Evolutionary conservation across 1,140 invertebrate species (phyloP), one percentile per base, ranked within the genome.

Genomic region (Papilio glaucus): DNA sequence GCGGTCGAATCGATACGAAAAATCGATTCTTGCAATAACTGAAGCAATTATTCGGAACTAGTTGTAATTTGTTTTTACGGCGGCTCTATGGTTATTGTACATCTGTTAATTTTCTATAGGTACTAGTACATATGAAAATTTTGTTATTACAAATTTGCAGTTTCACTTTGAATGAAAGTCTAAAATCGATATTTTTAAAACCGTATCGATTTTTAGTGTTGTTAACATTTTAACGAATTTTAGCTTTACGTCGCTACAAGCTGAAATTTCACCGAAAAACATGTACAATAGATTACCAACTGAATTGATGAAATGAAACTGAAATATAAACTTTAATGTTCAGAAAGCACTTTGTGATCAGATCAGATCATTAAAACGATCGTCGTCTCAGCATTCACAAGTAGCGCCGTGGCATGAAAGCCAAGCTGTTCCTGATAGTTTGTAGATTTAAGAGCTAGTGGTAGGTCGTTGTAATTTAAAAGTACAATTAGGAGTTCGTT

Each of bases 401-500:
- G 6, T 33, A 33, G 29, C 29, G 29, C 2, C 18, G 49, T 26
- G 21, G 1, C 4, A 18, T 1, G 13, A 65, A 18, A 65, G 38
- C 62, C 12, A 12, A 13, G 18, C 65, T 41, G 65, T 68, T 68
- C 65, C 65, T 42, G 65, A 45, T 63, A 63, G 61, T 38, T 68
- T 68, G 10, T 45, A 67, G 38, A 41, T 41, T 67, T 42, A 45
- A 68, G 9, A 13, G 8, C 41, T 68, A 26, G 38, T 8, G 13
- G 29, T 65, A 65, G 45, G 65, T 33, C 21, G 39, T 68, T 68
- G 26, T 42, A 45, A 68, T 29, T 45, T 68, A 68, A 69, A 37
- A 69, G 42, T 69, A 69, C 67, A 69, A 69, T 49, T 69, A 69
- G n/a, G 26, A 33, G 24, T 8, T 49, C 49, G 26, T 41, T 39